These are phyloP conservation scores for Etia nguti DNA, from an alignment of 2,113 vertebrate genomes.

Conservation along the genomic window DNA sequence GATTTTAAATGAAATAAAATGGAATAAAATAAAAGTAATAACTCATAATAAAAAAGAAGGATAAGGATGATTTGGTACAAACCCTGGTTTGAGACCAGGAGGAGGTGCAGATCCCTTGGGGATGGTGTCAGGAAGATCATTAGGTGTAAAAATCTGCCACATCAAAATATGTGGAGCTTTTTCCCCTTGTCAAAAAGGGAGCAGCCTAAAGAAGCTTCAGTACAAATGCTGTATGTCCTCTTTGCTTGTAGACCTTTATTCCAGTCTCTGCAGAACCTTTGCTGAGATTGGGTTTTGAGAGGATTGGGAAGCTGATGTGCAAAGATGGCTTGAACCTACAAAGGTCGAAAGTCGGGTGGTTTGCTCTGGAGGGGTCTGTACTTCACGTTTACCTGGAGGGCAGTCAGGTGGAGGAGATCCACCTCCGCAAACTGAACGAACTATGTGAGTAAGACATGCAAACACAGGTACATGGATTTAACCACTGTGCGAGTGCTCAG, in stretches of 20 bases:
- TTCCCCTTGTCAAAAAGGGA: background rate
- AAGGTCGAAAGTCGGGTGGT: conserved; percentile 84
- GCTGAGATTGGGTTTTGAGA: conserved; percentile 79
- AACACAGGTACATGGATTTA: background rate
- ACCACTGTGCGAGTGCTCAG: background rate
- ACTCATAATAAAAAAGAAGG: background rate
- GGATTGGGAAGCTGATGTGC: conserved; percentile 84
- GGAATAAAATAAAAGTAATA: background rate
- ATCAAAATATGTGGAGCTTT: background rate
- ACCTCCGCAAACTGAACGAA: conserved; percentile 88
- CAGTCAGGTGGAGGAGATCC: conserved; percentile 77
- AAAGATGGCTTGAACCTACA: conserved; percentile 90
- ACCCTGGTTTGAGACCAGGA: background rate
- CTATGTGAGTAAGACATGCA: conserved; percentile 80
- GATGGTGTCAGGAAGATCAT: background rate
- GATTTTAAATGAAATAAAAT: background rate
- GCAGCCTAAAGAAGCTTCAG: background rate
- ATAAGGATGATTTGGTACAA: background rate
- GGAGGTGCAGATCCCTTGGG: background rate
- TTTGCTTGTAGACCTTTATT: conserved; percentile 74
- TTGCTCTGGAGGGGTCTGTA: conserved; percentile 78
- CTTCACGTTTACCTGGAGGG: conserved; percentile 75
- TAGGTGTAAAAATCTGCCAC: background rate
- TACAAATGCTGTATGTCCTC: background rate
- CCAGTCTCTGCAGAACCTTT: conserved; percentile 78